phyloP scores from a whole-genome alignment of 2,888 invertebrate species.

The Pandemis heparana region DNA sequence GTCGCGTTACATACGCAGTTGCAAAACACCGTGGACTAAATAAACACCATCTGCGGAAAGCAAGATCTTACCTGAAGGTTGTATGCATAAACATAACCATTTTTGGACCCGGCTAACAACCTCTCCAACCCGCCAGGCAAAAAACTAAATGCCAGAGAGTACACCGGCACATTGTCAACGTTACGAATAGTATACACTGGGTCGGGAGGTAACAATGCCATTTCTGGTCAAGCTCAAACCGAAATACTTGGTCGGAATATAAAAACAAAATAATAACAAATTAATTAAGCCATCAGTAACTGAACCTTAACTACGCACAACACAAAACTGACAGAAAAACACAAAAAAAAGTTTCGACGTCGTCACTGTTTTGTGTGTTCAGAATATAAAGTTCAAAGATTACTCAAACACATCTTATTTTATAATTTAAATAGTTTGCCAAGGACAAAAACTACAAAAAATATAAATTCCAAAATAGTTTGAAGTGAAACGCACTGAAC shows the following conservation, averaged over 20 bases:
- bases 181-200: conserved; percentile 90
- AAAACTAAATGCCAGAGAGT: conserved; percentile 89
- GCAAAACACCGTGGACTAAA: conserved; percentile 40
- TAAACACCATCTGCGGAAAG: conserved; percentile 61
- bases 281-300: conserved; percentile 84
- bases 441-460: not conserved
- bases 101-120: conserved; percentile 90
- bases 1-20: conserved; percentile 54
- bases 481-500: not conserved
- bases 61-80: conserved; percentile 89
- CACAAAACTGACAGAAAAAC: conserved; percentile 84
- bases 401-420: not conserved
- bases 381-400: conserved; percentile 1
- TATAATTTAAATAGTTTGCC: not conserved
- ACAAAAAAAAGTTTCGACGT: conserved; percentile 60
- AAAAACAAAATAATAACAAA: conserved; percentile 79
- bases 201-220: conserved; percentile 92
- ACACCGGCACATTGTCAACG: conserved; percentile 89
- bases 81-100: conserved; percentile 91
- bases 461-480: no score
- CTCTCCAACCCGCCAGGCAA: conserved; percentile 85
- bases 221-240: conserved; percentile 83
- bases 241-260: conserved; percentile 74
- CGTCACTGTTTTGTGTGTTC: conserved; percentile 46
- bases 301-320: conserved; percentile 83